phyloP scores from a whole-genome alignment of 2,113 vertebrate genomes.

The Hydropotes inermis region DNA sequence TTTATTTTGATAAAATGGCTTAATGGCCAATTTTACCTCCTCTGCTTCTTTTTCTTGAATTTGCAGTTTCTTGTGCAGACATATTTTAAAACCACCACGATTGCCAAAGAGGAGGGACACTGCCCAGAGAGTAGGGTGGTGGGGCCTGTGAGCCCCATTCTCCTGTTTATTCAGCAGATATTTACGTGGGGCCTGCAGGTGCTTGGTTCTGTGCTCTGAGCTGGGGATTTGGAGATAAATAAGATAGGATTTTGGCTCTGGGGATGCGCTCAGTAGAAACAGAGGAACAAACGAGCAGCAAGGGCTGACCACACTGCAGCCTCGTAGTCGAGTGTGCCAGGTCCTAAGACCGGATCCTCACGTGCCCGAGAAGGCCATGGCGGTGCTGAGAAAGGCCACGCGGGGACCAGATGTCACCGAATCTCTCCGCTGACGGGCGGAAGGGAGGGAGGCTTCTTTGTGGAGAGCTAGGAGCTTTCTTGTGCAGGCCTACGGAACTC shows the following conservation, averaged over 20 bases:
- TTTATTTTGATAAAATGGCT: no score
- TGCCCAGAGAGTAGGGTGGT: background rate
- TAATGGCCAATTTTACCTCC: no score
- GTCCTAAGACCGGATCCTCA: rapidly evolving
- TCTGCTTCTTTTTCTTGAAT: no score
- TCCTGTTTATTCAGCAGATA: background rate
- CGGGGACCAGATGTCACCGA: rapidly evolving
- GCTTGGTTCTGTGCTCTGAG: background rate
- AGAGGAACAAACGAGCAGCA: background rate
- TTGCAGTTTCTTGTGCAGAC: no score
- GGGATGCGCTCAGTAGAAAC: background rate
- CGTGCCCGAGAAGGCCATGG: rapidly evolving
- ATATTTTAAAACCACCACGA: background rate
- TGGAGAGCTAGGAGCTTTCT: background rate
- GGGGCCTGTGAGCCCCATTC: background rate
- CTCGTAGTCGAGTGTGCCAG: rapidly evolving
- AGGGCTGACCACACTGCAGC: background rate
- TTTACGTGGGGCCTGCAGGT: background rate
- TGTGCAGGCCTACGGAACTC: background rate
- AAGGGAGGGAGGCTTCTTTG: background rate
- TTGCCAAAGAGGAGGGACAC: background rate
- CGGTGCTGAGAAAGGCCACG: background rate
- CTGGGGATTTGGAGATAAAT: background rate
- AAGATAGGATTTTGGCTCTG: background rate
- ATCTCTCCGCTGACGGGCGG: rapidly evolving